These are phyloP conservation scores for Chaenogobius annularis DNA, from an alignment of 2,113 vertebrate species.

Conservation along the genomic window DNA sequence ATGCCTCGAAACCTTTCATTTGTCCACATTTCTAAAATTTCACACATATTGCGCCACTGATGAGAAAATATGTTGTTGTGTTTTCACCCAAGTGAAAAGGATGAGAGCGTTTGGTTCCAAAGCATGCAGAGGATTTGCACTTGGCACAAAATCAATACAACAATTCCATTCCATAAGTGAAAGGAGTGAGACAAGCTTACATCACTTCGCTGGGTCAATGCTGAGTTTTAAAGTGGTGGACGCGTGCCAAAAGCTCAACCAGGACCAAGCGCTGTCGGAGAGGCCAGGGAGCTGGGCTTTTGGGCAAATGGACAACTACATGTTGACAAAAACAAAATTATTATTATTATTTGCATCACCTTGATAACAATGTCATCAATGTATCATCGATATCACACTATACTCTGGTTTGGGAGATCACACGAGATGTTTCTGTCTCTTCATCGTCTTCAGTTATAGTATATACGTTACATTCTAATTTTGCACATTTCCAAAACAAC, in stretches of 20 bases:
- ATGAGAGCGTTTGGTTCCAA: background rate
- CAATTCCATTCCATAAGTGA: background rate
- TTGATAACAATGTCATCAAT: too few relatives aligned
- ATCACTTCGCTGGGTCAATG: background rate
- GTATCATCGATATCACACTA: too few relatives aligned
- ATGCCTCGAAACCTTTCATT: too few relatives aligned
- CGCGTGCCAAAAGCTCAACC: background rate
- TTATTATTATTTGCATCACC: too few relatives aligned
- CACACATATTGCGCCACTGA: background rate
- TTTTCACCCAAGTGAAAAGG: background rate
- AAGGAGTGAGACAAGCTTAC: background rate
- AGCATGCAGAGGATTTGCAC: background rate
- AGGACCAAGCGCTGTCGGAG: background rate
- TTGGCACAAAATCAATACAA: background rate
- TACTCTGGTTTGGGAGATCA: too few relatives aligned
- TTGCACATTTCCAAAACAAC: too few relatives aligned
- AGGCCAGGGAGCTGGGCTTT: too few relatives aligned
- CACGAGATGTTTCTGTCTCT: too few relatives aligned
- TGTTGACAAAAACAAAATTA: too few relatives aligned
- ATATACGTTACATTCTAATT: too few relatives aligned
- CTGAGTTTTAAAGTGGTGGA: background rate
- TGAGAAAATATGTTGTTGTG: background rate
- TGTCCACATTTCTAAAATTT: background rate
- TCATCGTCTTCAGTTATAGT: too few relatives aligned
- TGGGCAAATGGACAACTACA: too few relatives aligned